Evolutionary conservation across 2,113 vertebrate species (phyloP).

Genomic region (Mastomys coucha): DNA sequence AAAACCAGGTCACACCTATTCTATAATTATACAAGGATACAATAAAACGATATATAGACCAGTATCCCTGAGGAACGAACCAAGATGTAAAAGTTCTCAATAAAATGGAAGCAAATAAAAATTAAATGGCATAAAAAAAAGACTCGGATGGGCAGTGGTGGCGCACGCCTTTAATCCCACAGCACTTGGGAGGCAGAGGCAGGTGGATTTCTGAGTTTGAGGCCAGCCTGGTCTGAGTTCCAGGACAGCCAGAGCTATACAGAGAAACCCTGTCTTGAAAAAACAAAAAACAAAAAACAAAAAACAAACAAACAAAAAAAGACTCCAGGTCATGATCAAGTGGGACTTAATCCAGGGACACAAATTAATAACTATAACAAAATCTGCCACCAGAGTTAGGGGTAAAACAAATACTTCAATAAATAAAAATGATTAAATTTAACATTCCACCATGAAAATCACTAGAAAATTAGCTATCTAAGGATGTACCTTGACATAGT

Average conservation of each 20-base stretch:
- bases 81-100: not conserved
- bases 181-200: too few species aligned
- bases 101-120: not conserved
- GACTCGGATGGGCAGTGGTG: too few species aligned
- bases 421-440: not conserved
- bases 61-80: not conserved
- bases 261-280: too few species aligned
- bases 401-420: not conserved
- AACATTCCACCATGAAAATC: not conserved
- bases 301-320: too few species aligned
- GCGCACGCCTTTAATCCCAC: too few species aligned
- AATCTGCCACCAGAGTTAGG: not conserved
- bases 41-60: not conserved
- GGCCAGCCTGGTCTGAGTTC: too few species aligned
- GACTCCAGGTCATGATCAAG: not conserved
- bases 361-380: not conserved
- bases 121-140: not conserved
- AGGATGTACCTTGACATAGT: not conserved
- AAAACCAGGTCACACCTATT: not conserved
- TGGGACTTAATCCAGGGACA: not conserved
- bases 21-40: not conserved
- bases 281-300: too few species aligned
- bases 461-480: not conserved
- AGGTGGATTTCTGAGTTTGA: too few species aligned
- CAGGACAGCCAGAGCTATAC: too few species aligned